Evolutionary conservation across 2,797 vertebrate species (phyloP).

Genomic region (Sebastes vulpes): DNA sequence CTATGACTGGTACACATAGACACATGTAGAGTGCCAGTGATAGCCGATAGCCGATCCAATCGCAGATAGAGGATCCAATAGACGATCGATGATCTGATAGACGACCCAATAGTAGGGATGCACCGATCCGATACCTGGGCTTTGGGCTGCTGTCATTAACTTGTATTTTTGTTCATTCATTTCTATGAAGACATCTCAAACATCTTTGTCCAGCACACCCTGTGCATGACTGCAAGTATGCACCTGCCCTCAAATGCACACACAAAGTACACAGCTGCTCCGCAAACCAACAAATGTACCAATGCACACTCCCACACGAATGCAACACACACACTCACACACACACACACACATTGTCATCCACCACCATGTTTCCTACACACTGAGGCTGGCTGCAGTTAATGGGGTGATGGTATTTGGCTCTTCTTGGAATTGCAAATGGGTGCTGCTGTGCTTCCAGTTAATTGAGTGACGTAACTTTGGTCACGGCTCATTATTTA

Average conservation of each 20-base stretch:
- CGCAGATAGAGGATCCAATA: background rate
- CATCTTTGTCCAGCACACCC: background rate
- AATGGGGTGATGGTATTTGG: constrained; percentile 9
- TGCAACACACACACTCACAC: background rate
- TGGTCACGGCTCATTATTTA: constrained; percentile 58
- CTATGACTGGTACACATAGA: background rate
- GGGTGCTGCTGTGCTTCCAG: constrained; percentile 27
- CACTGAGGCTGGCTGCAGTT: constrained; percentile 6
- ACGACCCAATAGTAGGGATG: too few relatives aligned
- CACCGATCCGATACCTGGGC: fast-evolving
- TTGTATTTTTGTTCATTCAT: background rate
- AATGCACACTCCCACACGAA: background rate
- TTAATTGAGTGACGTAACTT: constrained; percentile 54
- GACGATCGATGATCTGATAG: background rate
- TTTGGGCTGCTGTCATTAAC: background rate
- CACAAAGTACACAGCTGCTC: background rate
- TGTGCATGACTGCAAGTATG: background rate
- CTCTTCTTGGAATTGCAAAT: constrained; percentile 34
- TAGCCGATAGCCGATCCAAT: background rate
- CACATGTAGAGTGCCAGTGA: background rate
- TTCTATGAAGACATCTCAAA: background rate
- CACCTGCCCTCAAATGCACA: background rate
- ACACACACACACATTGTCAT: background rate
- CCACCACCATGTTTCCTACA: background rate
- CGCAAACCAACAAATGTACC: background rate